Base-by-base conservation (phyloP, 2,113 vertebrate species). In the Brienomyrus brachyistius region DNA sequence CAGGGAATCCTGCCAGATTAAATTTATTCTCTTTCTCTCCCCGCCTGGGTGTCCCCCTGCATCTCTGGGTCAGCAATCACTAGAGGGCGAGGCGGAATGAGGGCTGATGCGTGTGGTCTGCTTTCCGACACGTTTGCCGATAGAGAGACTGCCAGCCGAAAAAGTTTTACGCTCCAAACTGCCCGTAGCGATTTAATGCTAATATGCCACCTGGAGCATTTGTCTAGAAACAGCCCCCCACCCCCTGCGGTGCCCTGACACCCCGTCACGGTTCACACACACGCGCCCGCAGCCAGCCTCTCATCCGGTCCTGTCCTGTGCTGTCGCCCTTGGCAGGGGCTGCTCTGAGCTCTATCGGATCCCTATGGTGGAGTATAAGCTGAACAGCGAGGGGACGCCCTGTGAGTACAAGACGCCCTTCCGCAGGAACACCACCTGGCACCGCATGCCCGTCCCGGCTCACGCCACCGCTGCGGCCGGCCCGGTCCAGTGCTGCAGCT, bases 361-460 rank as follows among this genome's bases (percentile, higher is more conserved):
- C 90, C 98, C 98, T 86, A 97, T 99, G 98, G 98, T 99, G 91
- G 98, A 99, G 92, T 99, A 99, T 93, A 99, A 99, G 93, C 96
- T 99, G 27, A 98, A 99, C 96, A 99, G 97, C 0, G 98, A 99
- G 94, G 98, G 98, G 21, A 97, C 97, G 1, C 98, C 98, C 89
- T 99, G 98, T 59, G 98, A 99, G 94, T 99, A 98, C 95, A 99
- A 99, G 96, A 99, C 98, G 4, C 98, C 98, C 88, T 99, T 99
- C 95, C 96, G 97, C 93, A 97, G 97, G 92, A 99, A 99, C 94
- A 99, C 98, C 90, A 98, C 98, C 5, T 99, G 98, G 98, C 98
- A 99, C 93, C 97, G 97, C 4, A 97, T 99, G 92, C 97, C 97
- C 93, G 94, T 96, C 21, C 94, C 97, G 23, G 96, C 95, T 19